phyloP scores from a whole-genome alignment of 2,113 vertebrate species.

The Alligator mississippiensis region DNA sequence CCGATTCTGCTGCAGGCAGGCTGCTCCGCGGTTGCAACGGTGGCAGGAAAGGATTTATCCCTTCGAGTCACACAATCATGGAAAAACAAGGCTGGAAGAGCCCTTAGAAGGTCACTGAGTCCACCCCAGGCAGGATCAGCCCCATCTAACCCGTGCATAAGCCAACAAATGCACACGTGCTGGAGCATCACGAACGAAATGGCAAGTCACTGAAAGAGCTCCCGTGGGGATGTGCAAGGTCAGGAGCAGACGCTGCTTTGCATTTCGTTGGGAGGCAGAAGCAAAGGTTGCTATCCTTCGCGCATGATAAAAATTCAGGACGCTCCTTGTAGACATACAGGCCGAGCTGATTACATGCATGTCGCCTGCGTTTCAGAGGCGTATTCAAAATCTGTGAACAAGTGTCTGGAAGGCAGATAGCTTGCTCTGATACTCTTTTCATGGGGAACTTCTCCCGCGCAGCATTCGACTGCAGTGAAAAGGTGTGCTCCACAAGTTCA shows the following conservation, averaged over 20 bases:
- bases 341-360: neutral
- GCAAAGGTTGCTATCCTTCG: neutral
- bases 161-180: neutral
- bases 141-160: neutral
- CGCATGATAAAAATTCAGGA: neutral
- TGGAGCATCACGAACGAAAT: rapidly evolving
- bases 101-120: too few relatives aligned
- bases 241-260: neutral
- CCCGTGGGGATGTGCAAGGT: neutral
- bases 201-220: neutral
- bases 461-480: rapidly evolving
- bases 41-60: neutral
- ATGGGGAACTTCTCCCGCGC: rapidly evolving
- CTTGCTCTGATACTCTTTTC: neutral
- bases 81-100: too few relatives aligned
- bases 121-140: too few relatives aligned
- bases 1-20: neutral
- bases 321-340: neutral
- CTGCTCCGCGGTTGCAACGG: neutral
- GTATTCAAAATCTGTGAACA: neutral
- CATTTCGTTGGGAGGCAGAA: neutral
- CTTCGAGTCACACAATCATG: too few relatives aligned
- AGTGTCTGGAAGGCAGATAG: neutral
- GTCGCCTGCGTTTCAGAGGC: neutral
- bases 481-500: neutral